These are phyloP conservation scores for Pentalonia nigronervosa DNA, from an alignment of 1,140 invertebrate species.

Conservation along the genomic window DNA sequence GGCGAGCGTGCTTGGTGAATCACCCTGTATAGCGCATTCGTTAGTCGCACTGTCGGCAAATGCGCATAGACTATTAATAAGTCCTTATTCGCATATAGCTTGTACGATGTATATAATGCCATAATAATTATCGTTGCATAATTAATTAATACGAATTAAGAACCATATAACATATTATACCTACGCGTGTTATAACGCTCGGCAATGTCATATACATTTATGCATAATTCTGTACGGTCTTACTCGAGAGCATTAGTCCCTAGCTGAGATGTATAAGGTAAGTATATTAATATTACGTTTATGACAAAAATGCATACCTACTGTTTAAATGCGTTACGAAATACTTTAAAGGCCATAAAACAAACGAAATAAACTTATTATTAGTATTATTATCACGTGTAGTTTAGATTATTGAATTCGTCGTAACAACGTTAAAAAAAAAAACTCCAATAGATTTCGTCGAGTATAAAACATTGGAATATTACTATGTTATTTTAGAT, in stretches of 20 bases:
- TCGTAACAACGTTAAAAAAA: background rate
- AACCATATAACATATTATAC: background rate
- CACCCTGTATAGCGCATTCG: background rate
- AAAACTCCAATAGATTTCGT: background rate
- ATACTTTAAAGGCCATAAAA: background rate
- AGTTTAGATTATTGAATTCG: background rate
- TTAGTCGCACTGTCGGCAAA: background rate
- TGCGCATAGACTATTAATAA: conserved; percentile 2
- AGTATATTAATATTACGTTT: background rate
- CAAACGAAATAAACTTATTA: background rate
- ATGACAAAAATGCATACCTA: background rate
- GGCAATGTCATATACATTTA: background rate
- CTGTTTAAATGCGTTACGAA: background rate
- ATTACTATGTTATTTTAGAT: background rate
- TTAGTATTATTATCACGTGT: too few relatives aligned
- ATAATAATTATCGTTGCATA: conserved; percentile 7
- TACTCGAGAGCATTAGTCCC: background rate
- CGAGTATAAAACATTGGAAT: background rate
- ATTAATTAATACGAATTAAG: conserved; percentile 12
- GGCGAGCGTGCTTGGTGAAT: too few relatives aligned
- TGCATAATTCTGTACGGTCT: background rate
- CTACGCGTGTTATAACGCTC: background rate
- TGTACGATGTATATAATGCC: background rate
- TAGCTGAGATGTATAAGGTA: background rate
- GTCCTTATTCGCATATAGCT: background rate